Evolutionary conservation across 2,888 invertebrate species (phyloP), one percentile per base, ranked within the genome.

Genomic region (Oxytorus armatus): DNA sequence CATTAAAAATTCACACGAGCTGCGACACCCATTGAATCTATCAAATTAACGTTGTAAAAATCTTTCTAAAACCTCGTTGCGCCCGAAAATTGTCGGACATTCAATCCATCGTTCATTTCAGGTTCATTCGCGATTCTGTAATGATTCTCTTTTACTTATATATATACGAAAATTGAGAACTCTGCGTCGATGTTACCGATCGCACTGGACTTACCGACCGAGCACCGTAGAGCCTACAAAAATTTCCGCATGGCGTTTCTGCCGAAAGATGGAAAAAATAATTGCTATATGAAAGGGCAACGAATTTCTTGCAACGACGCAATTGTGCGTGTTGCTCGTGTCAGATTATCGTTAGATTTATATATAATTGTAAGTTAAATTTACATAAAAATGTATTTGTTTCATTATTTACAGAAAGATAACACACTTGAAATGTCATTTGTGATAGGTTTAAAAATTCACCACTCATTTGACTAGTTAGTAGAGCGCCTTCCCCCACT

Each of bases 1-100:
- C 66, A 73, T 70, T 77, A 83, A 77, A n/a, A 81, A 78, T 81
- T 36, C 49, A 65, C 72, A 77, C 57, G 75, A 72, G 51, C 76
- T 39, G 39, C 44, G 77, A 14, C 23, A 79, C 73, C 77, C 79
- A 82, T 79, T 47, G 72, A 75, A 69, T 81, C 65, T 81, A 76
- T 81, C 73, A 74, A 82, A 82, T 73, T 59, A 51, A 75, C 51
- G 49, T 74, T 78, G 79, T 81, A 81, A 83, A 82, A 83, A 18
- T 25, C 21, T 76, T 23, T 70, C 77, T 61, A 82, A 82, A 77
- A 75, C 16, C 65, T 61, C 42, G 68, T 14, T 39, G 16, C 1
- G 29, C n/a, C n/a, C 49, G 44, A 53, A 55, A 72, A 51, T 61
- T 61, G 16, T 36, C 23, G 25, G 51, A 51, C 55, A 51, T 76